A percentile compares a stretch with the other conserved stretches of the same genome.
Conservation (phyloP, 1,140 invertebrate genomes). For the Cotesia chilonis region DNA sequence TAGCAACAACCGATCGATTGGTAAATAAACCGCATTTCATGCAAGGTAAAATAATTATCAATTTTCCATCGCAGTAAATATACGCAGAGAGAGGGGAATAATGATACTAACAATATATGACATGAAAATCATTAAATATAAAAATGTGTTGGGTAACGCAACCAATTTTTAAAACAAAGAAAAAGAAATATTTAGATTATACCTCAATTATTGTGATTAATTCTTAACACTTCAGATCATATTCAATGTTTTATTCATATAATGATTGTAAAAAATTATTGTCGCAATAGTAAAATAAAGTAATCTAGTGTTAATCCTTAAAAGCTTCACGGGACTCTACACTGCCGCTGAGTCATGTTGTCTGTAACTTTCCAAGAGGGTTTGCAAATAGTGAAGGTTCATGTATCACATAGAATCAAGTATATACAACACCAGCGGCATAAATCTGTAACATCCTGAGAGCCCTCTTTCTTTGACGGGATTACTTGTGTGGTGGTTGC, state of each 20-base stretch:
- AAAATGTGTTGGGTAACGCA: no score
- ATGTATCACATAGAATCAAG: slow-evolving; percentile 19
- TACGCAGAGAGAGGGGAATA: no score
- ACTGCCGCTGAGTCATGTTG: slow-evolving; percentile 34
- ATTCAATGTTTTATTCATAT: neutral
- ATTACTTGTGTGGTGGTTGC: slow-evolving; percentile 39
- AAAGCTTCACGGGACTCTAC: slow-evolving; percentile 25
- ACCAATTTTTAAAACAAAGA: no score
- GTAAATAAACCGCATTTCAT: no score
- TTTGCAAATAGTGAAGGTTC: slow-evolving; percentile 22
- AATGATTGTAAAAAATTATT: neutral
- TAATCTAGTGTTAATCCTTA: slow-evolving; percentile 40
- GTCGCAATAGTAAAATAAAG: slow-evolving; percentile 20
- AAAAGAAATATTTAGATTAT: neutral
- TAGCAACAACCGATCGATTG: no score
- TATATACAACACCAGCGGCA: slow-evolving; percentile 8
- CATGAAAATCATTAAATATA: no score
- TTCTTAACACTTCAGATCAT: neutral
- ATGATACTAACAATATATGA: no score
- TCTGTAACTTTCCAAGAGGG: slow-evolving; percentile 12
- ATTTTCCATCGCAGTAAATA: no score
- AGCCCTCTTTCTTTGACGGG: slow-evolving; percentile 38
- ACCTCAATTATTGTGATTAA: neutral
- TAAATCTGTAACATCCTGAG: slow-evolving; percentile 40
- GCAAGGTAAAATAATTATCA: no score